Evolutionary conservation across 2,113 vertebrate genomes (phyloP), one percentile per base, ranked within the genome.

Genomic region (Oncorhynchus clarkii): DNA sequence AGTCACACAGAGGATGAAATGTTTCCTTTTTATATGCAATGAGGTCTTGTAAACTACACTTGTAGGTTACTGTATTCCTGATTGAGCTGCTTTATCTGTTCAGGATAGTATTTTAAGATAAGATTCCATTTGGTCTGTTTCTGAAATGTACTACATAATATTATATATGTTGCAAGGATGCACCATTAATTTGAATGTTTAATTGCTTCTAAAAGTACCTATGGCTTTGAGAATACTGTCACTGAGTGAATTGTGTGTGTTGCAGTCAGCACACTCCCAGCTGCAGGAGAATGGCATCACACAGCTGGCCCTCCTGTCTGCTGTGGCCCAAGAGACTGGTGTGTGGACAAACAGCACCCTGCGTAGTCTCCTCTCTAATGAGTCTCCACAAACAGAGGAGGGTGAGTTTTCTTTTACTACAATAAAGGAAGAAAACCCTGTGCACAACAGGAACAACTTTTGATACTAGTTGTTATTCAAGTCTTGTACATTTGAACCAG

Each of bases 321-420:
- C 89, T 14, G 84, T 97, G 89, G 90, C 93, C 49, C 94, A 94
- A 86, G 93, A 96, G 76, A 91, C 89, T 22, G 96, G 97, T 4
- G 92, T 95, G 59, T 99, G 97, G 97, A 94, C 91, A 82, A 94
- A 95, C 86, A 82, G 86, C 5, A 87, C 96, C 9, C 89, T 99
- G 74, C 91, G 91, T 83, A 87, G 84, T 80, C 92, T 99, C 83
- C 92, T 98, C 83, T 94, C 94, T 79, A 92, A 95, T 39, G 89
- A 95, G 45, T 80, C 84, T 54, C 57, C 93, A 66, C 92, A 94
- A 71, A 86, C 90, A 57, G 93, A 95, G 77, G 90, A 93, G 91
- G 95, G 97, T 99, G 54, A 18, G 71, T 62, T n/a, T 62, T n/a
- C 2, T 62, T 22, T 22, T 62, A 54, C 51, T 4, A 54, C 51